Evolutionary conservation across 1,140 invertebrate species (phyloP).

Genomic region (Drosophila lacteicornis): DNA sequence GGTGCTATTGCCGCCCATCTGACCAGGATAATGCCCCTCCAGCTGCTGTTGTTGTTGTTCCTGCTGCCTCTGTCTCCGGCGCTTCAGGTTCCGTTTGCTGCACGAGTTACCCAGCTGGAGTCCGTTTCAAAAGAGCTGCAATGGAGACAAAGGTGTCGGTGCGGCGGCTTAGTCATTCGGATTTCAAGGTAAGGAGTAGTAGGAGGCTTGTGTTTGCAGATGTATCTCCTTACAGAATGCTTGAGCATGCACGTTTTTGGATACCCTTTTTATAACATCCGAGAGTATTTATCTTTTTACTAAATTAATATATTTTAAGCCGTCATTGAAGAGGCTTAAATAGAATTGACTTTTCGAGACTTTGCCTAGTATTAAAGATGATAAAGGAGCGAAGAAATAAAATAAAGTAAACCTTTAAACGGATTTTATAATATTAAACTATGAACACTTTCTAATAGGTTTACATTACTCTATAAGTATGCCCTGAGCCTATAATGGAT

Average conservation of each 20-base stretch:
- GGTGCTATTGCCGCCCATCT: constrained; percentile 72
- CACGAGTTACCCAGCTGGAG: constrained; percentile 67
- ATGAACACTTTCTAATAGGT: too few species aligned
- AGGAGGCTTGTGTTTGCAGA: neutral
- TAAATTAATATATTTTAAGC: too few species aligned
- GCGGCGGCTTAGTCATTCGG: constrained; percentile 20
- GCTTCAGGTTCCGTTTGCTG: constrained; percentile 67
- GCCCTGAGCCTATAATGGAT: too few species aligned
- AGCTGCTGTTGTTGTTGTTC: constrained; percentile 40
- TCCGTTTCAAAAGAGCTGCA: constrained; percentile 34
- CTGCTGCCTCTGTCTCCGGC: constrained; percentile 49
- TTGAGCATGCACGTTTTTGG: neutral
- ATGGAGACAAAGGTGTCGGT: constrained; percentile 6
- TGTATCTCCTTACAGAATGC: constrained; percentile 5
- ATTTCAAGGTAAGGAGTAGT: neutral
- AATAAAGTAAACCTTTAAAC: neutral
- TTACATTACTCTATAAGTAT: too few species aligned
- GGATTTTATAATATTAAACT: too few species aligned
- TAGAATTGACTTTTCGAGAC: too few species aligned
- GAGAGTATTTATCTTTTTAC: too few species aligned
- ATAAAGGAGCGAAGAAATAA: too few species aligned
- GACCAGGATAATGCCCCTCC: constrained; percentile 45
- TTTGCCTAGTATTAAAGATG: too few species aligned
- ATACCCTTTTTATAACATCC: neutral
- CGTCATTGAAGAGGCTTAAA: too few species aligned